These are phyloP conservation scores for Kryptopterus vitreolus DNA, from an alignment of 2,797 vertebrate genomes.

Conservation along the genomic window DNA sequence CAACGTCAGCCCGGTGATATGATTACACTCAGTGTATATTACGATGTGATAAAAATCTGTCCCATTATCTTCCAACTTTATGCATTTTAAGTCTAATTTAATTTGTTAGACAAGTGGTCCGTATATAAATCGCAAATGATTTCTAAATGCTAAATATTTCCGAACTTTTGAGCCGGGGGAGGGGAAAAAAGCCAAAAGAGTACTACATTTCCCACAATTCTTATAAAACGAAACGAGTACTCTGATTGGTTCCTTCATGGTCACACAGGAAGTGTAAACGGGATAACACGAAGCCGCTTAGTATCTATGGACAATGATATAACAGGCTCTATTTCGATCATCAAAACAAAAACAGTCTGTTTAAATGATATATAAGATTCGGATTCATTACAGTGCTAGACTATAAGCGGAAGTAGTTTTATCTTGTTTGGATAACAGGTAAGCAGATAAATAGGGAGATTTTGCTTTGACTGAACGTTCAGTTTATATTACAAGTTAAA, in stretches of 20 bases:
- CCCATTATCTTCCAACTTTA: background rate
- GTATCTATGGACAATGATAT: conserved; percentile 61
- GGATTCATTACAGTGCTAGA: background rate
- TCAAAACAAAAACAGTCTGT: background rate
- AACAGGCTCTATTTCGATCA: background rate
- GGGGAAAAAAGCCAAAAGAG: too few relatives aligned
- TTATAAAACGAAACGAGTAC: background rate
- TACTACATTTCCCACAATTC: conserved; percentile 57
- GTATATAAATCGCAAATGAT: background rate
- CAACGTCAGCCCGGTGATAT: too few relatives aligned
- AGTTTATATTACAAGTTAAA: background rate
- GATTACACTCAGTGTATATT: too few relatives aligned
- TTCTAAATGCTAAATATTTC: background rate
- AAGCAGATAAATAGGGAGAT: background rate
- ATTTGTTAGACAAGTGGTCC: background rate
- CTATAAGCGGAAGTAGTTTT: background rate
- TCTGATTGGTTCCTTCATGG: conserved; percentile 45
- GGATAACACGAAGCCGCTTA: conserved; percentile 41
- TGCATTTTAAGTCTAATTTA: background rate
- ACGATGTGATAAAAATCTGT: too few relatives aligned
- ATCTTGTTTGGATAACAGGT: background rate
- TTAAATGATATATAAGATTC: background rate
- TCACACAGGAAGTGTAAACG: conserved; percentile 37
- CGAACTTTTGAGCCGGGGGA: too few relatives aligned
- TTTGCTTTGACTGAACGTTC: background rate